phyloP scores from a whole-genome alignment of 2,888 invertebrate genomes.

The Spisula subtruncata region DNA sequence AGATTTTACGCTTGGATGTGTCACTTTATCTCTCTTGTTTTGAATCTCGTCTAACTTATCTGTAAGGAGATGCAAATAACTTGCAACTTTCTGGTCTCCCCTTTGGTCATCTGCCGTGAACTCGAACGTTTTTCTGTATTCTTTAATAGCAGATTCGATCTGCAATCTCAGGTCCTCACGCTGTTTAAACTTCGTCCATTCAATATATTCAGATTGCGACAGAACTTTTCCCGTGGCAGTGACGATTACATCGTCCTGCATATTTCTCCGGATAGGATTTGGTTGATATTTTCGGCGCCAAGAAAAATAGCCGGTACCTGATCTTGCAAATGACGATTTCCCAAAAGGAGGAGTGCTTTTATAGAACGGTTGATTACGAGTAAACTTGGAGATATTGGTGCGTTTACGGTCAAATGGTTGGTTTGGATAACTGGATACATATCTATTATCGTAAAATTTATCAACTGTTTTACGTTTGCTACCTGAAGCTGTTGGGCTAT shows the following conservation, averaged over 20 bases:
- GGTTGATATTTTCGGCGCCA: conserved; percentile 57
- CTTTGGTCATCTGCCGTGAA: conserved; percentile 46
- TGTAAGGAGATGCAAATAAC: conserved; percentile 51
- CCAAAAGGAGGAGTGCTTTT: neutral
- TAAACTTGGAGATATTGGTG: neutral
- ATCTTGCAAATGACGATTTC: conserved; percentile 37
- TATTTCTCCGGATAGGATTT: neutral
- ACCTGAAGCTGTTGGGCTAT: neutral
- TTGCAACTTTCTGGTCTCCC: conserved; percentile 61
- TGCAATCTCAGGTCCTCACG: conserved; percentile 49
- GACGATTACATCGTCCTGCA: neutral
- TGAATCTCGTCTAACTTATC: conserved; percentile 54
- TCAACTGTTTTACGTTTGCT: neutral
- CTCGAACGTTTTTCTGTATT: conserved; percentile 57
- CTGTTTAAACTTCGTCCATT: conserved; percentile 57
- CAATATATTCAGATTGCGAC: conserved; percentile 39
- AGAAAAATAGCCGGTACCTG: conserved; percentile 50
- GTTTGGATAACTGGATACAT: too few species aligned
- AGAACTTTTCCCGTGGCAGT: conserved; percentile 34
- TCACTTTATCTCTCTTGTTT: conserved; percentile 46
- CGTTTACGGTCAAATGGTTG: neutral
- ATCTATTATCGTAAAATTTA: neutral
- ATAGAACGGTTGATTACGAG: neutral
- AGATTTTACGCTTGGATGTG: neutral
- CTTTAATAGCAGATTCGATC: conserved; percentile 59